These are phyloP conservation scores for Tenthredo amoena DNA, from an alignment of 2,888 invertebrate genomes.

Conservation along the genomic window DNA sequence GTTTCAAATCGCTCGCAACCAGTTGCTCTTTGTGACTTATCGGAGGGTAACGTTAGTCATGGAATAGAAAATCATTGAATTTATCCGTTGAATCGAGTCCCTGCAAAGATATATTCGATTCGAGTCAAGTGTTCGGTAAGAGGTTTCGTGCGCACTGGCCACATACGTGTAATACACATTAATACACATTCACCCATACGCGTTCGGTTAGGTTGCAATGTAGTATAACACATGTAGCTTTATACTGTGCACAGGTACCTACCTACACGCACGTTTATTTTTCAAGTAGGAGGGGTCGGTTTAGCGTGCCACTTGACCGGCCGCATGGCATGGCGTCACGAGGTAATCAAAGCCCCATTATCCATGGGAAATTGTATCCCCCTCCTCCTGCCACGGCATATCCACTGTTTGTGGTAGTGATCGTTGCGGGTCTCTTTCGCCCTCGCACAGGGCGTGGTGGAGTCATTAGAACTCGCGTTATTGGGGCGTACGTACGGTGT, in stretches of 20 bases:
- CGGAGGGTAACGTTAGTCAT: neutral
- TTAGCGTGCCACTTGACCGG: conserved; percentile 73
- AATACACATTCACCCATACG: neutral
- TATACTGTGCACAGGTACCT: conserved; percentile 57
- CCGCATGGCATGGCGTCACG: conserved; percentile 73
- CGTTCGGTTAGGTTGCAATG: neutral
- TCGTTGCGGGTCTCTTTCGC: conserved; percentile 58
- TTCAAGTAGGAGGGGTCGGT: conserved; percentile 60
- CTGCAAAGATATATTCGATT: conserved; percentile 61
- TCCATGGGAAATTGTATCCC: conserved; percentile 77
- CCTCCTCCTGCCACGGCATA: conserved; percentile 57
- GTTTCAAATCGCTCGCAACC: conserved; percentile 69
- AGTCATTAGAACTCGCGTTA: conserved; percentile 52
- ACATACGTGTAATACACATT: neutral
- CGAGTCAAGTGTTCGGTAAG: conserved; percentile 58
- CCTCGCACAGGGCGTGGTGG: conserved; percentile 49
- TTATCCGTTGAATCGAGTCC: conserved; percentile 25
- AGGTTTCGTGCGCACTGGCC: conserved; percentile 1
- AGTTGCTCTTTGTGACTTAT: conserved; percentile 64
- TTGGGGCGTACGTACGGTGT: conserved; percentile 63
- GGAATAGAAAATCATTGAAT: conserved; percentile 38
- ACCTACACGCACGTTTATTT: conserved; percentile 55
- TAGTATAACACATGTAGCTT: conserved; percentile 52
- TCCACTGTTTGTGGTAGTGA: conserved; percentile 58
- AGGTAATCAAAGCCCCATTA: conserved; percentile 77